These are phyloP conservation scores for Schizothorax lantsangensis DNA, from an alignment of 2,797 vertebrate species.

Conservation along the genomic window DNA sequence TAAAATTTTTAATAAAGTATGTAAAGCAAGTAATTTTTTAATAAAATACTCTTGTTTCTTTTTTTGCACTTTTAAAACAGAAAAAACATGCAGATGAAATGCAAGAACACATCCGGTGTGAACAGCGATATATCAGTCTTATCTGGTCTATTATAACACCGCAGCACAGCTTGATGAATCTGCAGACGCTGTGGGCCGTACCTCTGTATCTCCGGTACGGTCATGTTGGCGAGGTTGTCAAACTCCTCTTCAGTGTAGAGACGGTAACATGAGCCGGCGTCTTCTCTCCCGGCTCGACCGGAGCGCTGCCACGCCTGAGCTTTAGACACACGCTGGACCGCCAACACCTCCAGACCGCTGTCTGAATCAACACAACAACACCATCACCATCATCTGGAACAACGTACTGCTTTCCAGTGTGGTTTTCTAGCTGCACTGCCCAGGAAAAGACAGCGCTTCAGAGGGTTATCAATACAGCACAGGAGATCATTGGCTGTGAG, in stretches of 20 bases:
- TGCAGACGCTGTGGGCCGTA: slow-evolving; percentile 56
- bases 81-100: neutral
- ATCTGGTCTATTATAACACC: neutral
- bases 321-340: slow-evolving; percentile 93
- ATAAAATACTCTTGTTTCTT: too few relatives aligned
- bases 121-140: neutral
- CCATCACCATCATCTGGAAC: neutral
- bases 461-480: too few relatives aligned
- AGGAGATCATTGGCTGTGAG: neutral
- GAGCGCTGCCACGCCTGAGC: slow-evolving; percentile 97
- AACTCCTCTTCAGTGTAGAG: slow-evolving; percentile 97
- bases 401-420: too few relatives aligned
- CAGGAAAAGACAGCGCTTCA: too few relatives aligned
- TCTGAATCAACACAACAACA: slow-evolving; percentile 71
- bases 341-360: slow-evolving; percentile 91
- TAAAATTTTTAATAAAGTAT: neutral
- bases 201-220: slow-evolving; percentile 96
- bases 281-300: slow-evolving; percentile 90
- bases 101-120: neutral
- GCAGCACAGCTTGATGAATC: too few relatives aligned
- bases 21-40: too few relatives aligned
- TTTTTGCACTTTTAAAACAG: neutral
- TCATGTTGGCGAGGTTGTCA: slow-evolving; percentile 88
- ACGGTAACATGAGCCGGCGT: slow-evolving; percentile 89
- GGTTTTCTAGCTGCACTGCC: too few relatives aligned